Evolutionary conservation across 2,113 vertebrate genomes (phyloP).

Genomic region (Hyperopisus bebe): DNA sequence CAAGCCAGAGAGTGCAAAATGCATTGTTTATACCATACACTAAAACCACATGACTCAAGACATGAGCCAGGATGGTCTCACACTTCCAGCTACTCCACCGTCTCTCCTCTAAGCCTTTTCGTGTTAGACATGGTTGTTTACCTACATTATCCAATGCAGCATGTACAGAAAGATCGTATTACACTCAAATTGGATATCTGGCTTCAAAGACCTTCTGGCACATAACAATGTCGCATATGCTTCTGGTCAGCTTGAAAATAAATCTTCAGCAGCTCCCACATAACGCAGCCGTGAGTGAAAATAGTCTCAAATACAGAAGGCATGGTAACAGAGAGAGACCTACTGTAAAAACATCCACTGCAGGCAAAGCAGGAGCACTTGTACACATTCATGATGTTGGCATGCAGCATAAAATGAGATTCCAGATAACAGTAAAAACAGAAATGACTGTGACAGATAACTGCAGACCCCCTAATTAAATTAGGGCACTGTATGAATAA

Average conservation of each 20-base stretch:
- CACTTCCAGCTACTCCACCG: neutral
- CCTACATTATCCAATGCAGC: slow-evolving; percentile 20
- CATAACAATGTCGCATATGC: slow-evolving; percentile 36
- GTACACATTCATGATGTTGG: neutral
- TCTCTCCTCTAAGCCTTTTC: neutral
- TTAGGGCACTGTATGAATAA: neutral
- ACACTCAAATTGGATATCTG: slow-evolving; percentile 6
- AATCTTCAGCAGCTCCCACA: slow-evolving; percentile 29
- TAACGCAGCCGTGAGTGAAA: slow-evolving; percentile 15
- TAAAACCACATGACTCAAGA: too few relatives aligned
- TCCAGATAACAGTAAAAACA: neutral
- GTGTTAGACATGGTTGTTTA: slow-evolving; percentile 15
- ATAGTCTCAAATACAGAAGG: neutral
- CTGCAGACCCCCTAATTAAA: neutral
- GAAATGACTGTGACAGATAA: neutral
- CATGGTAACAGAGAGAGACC: neutral
- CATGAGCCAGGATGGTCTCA: neutral
- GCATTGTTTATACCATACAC: neutral
- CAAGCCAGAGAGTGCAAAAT: neutral
- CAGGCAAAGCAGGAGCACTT: neutral
- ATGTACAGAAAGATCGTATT: slow-evolving; percentile 24
- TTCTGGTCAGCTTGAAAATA: slow-evolving; percentile 26
- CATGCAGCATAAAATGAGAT: neutral
- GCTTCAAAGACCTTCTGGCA: slow-evolving; percentile 39
- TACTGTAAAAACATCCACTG: neutral